Evolutionary conservation across 1,140 invertebrate species (phyloP), one percentile per base, ranked within the genome.

Genomic region (Pseudoatta argentina): DNA sequence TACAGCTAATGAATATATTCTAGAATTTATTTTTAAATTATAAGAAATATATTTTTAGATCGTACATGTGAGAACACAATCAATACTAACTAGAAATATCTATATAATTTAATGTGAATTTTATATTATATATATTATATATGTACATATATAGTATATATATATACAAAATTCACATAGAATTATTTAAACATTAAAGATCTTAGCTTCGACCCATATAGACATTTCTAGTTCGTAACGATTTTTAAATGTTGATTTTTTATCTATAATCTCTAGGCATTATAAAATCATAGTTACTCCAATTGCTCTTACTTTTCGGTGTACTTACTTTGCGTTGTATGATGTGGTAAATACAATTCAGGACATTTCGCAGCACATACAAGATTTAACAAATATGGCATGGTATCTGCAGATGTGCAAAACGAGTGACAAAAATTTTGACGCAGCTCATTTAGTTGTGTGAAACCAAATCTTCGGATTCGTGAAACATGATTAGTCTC

Each of bases 341-440:
- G 0, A 12, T 81, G 24, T 3, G 73, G 69, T 21, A 89, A 30
- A 86, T 72, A 89, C 4, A 89, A 73, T 59, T 89, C 88, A 0
- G 88, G 88, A 34, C 88, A 89, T 39, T 89, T 89, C 8, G 55
- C 0, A 18, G 53, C 64, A 30, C 88, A 89, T 0, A n/a, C 0
- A 7, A 88, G 0, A 51, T 82, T 88, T 10, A 8, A 0, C 0
- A 86, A 0, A 30, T 82, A 88, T 2, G 14, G 0, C 30, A 8
- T 21, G 0, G 0, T 10, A 5, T 53, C 16, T 8, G 44, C 4
- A 5, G 71, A 34, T 0, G 0, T n/a, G n/a, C 88, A 89, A n/a
- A 34, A 30, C 10, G 10, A 48, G 0, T 34, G 12, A 63, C 88
- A 89, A 30, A 59, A 73, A 0, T 0, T 16, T 18, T 30, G 18